Conservation (phyloP, 2,113 vertebrate species). For the Balaeniceps rex region DNA sequence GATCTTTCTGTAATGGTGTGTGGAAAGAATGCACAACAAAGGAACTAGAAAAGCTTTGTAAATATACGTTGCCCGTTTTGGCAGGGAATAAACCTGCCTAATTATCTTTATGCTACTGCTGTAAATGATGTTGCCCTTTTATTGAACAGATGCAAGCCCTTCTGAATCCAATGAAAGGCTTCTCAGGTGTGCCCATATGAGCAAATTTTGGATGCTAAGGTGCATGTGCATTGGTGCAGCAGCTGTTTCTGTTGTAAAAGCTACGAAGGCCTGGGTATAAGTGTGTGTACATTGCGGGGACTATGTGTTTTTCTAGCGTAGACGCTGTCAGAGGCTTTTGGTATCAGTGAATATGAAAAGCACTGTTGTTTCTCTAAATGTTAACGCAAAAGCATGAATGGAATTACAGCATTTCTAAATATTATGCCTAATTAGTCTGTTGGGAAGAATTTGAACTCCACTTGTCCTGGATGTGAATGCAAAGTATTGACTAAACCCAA, state of each 20-base stretch:
- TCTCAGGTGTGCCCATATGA: not conserved
- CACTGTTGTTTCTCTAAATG: slow-evolving; percentile 31
- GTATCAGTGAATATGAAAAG: not conserved
- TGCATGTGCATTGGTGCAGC: not conserved
- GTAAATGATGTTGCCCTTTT: not conserved
- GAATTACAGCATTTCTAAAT: slow-evolving; percentile 36
- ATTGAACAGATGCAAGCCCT: not conserved
- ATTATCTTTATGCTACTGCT: not conserved
- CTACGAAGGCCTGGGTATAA: not conserved
- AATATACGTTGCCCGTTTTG: slow-evolving; percentile 6
- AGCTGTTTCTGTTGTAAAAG: not conserved
- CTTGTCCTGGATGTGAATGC: slow-evolving; percentile 1
- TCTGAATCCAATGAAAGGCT: not conserved
- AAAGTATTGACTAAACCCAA: slow-evolving; percentile 4
- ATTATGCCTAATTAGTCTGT: slow-evolving; percentile 57
- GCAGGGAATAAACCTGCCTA: not conserved
- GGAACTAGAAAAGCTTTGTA: not conserved
- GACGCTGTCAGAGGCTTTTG: not conserved
- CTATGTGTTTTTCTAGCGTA: not conserved
- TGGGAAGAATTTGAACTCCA: slow-evolving; percentile 59
- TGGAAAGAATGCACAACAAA: slow-evolving; percentile 8
- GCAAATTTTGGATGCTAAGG: not conserved
- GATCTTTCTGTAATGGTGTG: not conserved
- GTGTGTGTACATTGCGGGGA: not conserved
- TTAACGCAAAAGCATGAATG: slow-evolving; percentile 13